A percentile compares a stretch with the other conserved stretches of the same genome.
These are phyloP conservation scores for Callimorpha dominula DNA, from an alignment of 2,888 invertebrate genomes.

Conservation along the genomic window DNA sequence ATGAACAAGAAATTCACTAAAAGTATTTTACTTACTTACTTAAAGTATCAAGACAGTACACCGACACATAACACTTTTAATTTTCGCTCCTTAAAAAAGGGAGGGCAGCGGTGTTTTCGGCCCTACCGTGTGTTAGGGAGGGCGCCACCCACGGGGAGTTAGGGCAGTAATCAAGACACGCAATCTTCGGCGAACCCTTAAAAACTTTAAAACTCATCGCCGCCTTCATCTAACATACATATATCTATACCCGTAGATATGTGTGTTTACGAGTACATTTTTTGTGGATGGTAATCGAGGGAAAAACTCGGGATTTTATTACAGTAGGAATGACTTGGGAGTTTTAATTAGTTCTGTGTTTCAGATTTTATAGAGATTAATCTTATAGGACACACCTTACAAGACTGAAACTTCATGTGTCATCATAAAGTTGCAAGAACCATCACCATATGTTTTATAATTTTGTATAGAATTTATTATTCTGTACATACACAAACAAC, in stretches of 20 bases:
- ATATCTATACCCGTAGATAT: slow-evolving; percentile 35
- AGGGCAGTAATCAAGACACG: slow-evolving; percentile 88
- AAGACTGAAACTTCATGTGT: too few species aligned
- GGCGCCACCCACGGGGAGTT: slow-evolving; percentile 56
- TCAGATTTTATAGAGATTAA: neutral
- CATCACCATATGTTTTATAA: too few species aligned
- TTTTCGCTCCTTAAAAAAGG: slow-evolving; percentile 87
- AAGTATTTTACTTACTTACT: slow-evolving; percentile 47
- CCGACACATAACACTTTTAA: slow-evolving; percentile 79
- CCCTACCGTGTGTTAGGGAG: slow-evolving; percentile 70
- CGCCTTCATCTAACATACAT: slow-evolving; percentile 59
- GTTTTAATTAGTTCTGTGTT: neutral
- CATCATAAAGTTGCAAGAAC: too few species aligned
- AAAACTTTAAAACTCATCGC: slow-evolving; percentile 88
- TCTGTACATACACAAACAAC: too few species aligned
- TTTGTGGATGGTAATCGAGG: slow-evolving; percentile 33
- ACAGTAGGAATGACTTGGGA: neutral
- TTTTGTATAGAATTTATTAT: too few species aligned
- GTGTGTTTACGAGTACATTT: slow-evolving; percentile 51
- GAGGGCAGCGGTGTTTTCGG: slow-evolving; percentile 81
- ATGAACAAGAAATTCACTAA: neutral
- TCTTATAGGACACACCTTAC: neutral
- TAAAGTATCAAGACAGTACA: slow-evolving; percentile 74
- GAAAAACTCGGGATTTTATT: slow-evolving; percentile 1
- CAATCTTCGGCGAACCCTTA: slow-evolving; percentile 88